Base-by-base conservation (phyloP, 2,797 vertebrate genomes). In the Glyptemys insculpta region DNA sequence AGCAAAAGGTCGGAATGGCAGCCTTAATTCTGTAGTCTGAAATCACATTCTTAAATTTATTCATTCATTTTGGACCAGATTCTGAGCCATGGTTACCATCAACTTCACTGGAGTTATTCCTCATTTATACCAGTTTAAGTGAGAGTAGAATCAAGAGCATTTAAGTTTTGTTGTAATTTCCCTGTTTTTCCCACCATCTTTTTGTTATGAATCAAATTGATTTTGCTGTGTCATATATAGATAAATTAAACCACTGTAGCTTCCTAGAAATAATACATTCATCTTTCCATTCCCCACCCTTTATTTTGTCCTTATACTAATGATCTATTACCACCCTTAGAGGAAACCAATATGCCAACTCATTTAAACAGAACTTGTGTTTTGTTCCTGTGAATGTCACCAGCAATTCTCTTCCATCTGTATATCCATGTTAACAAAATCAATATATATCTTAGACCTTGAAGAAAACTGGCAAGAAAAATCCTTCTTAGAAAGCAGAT, bases 311-410 rank as follows among this genome's bases (percentile, higher is more conserved):
- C 44, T 85, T 94, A 59, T 41, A 68, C 34, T 54, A 47, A 65
- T 53, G 37, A 18, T 3, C 12, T 80, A 16, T 80, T 83, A 78
- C 23, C 27, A 23, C 52, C 50, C 27, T 85, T 78, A 89, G 88
- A 91, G 59, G 76, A 89, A 91, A 91, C 4, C 76, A 83, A 56
- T 81, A 85, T 29, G 44, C 34, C 87, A 9, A 85, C 59, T 81
- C 85, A 49, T 84, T 96, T 92, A 88, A 79, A 79, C 16, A 56
- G 82, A 87, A 89, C 21, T 29, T 85, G 44, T 54, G 81, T 87
- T 54, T 76, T 91, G 72, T 57, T 95, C 76, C 31, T 82, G 1
- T n/a, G 50, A 54, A 56, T 47, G 16, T 68, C 87, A 86, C 6
- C 11, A 85, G 76, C 10, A 86, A 79, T 29, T 65, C 1, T 81